phyloP scores from a whole-genome alignment of 1,140 invertebrate genomes.

The Panulirus ornatus region DNA sequence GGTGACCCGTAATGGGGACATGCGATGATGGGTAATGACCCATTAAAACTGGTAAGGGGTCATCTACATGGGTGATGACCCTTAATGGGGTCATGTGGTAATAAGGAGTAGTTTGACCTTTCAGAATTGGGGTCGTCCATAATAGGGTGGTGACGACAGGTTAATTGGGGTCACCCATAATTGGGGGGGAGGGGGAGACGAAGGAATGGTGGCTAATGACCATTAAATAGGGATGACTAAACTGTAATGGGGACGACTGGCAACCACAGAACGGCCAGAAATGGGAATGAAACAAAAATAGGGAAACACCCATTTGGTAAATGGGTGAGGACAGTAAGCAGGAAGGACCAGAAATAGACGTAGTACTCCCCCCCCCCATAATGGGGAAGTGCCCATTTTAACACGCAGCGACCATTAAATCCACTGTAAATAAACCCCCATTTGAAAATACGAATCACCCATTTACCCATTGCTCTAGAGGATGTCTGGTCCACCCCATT shows the following conservation, averaged over 20 bases:
- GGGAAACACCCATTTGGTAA: not conserved
- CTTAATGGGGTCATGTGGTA: no score
- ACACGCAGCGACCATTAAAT: no score
- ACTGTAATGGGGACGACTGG: not conserved
- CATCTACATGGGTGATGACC: no score
- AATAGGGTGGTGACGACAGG: no score
- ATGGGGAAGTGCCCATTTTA: no score
- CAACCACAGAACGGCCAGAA: not conserved
- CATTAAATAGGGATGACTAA: not conserved
- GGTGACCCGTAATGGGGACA: not conserved
- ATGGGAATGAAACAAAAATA: not conserved
- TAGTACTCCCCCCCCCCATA: not conserved
- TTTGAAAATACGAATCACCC: not conserved
- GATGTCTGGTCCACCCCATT: no score
- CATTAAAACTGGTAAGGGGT: no score
- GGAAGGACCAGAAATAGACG: not conserved
- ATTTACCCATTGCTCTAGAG: no score
- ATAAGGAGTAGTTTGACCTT: no score
- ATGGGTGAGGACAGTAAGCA: not conserved
- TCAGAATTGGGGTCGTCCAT: no score
- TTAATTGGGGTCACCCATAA: not conserved
- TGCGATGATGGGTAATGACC: no score
- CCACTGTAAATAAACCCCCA: no score
- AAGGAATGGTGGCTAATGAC: not conserved
- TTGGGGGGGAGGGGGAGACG: not conserved